Base-by-base conservation (phyloP, 1,140 invertebrate species). In the Arion vulgaris region DNA sequence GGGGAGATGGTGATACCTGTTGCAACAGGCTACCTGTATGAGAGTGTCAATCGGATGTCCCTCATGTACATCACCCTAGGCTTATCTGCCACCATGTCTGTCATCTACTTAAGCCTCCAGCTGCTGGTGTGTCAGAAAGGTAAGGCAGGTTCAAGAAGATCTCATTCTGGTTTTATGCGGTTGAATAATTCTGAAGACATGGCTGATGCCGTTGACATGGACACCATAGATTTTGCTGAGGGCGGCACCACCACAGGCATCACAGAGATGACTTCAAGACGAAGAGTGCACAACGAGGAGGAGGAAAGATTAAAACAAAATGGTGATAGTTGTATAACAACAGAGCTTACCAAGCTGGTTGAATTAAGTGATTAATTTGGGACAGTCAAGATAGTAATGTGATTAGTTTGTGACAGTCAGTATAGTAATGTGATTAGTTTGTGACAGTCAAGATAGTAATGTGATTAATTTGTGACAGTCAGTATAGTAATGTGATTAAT, bases 1-100 rank as follows among this genome's bases (percentile, higher is more conserved):
- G 93, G 93, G 13, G 93, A 94, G 85, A 93, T 94, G 91, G 77
- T 89, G 0, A 85, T 93, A 19, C 93, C 93, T 9, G 85, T 89
- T 13, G 69, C 89, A 11, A 91, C 91, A 2, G 90, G 91, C 1
- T 88, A 87, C 53, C 86, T 93, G 32, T 92, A 91, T 85, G 86
- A 89, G 13, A 84, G 85, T 11, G 82, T 88, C 11, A 80, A 85
- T 68, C 89, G 89, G 0, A 90, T 92, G 87, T 86, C 87, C n/a
- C 84, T 93, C 23, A 91, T 93, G 90, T 92, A 93, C 62, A 80
- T 89, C 13, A 86, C 88, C 57, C 45, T 91, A 1, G 85, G 82
- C n/a, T 79, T 89, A 28, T 85, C 86, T 75, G 23, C 89, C 0
- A 49, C 90, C 9, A 84, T 85, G 34, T 39, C 84, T 26, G 32